These are phyloP conservation scores for Hapalemur alaotrensis DNA, from an alignment of 2,797 vertebrate genomes.

Conservation along the genomic window DNA sequence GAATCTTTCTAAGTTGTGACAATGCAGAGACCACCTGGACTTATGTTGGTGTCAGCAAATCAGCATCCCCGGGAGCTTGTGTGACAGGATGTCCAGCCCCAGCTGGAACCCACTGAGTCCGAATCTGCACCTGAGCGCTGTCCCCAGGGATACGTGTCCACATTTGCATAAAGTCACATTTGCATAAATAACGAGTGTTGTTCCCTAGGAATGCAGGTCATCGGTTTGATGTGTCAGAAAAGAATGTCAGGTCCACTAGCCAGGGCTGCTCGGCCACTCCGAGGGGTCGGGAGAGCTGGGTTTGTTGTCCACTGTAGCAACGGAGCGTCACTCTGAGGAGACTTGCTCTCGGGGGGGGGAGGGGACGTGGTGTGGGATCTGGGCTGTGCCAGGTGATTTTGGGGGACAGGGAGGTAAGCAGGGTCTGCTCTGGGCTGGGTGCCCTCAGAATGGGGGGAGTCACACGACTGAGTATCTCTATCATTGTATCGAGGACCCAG, in stretches of 20 bases:
- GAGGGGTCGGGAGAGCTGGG: neutral
- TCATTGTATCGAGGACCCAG: neutral
- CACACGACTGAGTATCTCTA: neutral
- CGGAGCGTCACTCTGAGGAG: fast-evolving
- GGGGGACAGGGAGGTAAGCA: neutral
- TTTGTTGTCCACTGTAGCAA: neutral
- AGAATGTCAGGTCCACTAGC: neutral
- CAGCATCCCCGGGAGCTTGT: neutral
- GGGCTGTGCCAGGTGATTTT: neutral
- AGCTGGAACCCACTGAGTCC: neutral
- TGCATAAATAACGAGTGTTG: neutral
- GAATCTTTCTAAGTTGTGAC: neutral
- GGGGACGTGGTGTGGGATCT: neutral
- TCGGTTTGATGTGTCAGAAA: neutral
- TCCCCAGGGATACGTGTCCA: neutral
- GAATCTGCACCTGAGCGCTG: neutral
- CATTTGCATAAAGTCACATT: neutral
- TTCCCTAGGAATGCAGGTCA: neutral
- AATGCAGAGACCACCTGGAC: neutral
- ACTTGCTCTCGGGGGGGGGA: neutral
- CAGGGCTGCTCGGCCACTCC: neutral
- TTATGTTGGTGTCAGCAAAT: neutral
- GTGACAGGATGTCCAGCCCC: neutral
- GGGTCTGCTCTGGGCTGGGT: neutral
- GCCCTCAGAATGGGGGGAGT: neutral